Evolutionary conservation across 2,113 vertebrate genomes (phyloP), one percentile per base, ranked within the genome.

Genomic region (Indri indri): DNA sequence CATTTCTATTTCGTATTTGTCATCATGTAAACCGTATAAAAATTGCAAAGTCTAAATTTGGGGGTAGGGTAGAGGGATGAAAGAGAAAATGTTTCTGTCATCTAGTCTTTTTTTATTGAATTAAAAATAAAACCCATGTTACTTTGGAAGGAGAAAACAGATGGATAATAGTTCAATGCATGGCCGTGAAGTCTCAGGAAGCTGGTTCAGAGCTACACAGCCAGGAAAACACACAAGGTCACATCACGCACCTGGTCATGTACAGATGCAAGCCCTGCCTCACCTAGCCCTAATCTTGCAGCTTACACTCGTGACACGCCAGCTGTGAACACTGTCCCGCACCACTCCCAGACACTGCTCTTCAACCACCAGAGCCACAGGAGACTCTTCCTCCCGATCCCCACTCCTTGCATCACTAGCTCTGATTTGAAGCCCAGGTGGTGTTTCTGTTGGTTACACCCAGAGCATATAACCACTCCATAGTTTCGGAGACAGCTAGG

Each of bases 1-100:
- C 91, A 77, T 96, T 96, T 95, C 96, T 93, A 73, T 96, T 96
- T 94, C 94, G 97, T 97, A 91, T 85, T 96, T 97, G 92, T 96
- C 87, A 93, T 97, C 92, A 84, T 47, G 66, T 68, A 95, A 95
- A 95, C 68, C 95, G 95, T 93, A 96, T 91, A 97, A 97, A 97
- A 97, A 86, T 94, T 91, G 89, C 95, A 93, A 93, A 95, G 68
- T 90, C 93, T 86, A 93, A 94, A 95, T 96, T 79, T 93, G 52
- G 66, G 37, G 22, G 52, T 77, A 90, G 59, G 6, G 74, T 94
- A 7, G 52, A 37, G 25, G 59, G 82, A 97, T 90, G 92, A 80
- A 94, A 97, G 94, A 65, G 91, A 57, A 95, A 94, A n/a, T 94
- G 45, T 86, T 95, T 94, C 88, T 94, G 57, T 87, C 68, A 83